Evolutionary conservation across 2,113 vertebrate species (phyloP), one percentile per base, ranked within the genome.

Genomic region (Piaya cayana): DNA sequence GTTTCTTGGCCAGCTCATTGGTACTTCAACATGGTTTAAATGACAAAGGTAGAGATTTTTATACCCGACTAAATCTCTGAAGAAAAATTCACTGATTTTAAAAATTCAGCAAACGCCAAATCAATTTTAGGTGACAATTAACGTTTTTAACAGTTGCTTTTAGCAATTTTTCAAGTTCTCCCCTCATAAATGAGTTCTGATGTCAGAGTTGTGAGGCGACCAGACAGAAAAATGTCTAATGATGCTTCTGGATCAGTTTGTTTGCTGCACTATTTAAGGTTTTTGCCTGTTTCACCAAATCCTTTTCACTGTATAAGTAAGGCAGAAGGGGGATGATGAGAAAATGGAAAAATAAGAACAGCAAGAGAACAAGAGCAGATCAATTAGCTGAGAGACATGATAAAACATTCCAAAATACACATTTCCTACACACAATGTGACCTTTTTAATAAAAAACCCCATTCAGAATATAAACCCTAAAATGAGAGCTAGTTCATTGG

Each of bases 261-360:
- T 98, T 99, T 82, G 99, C 99, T 92, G 98, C 97, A 13, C 98
- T 98, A 96, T 98, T 99, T 98, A 99, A 98, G 98, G 97, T 99
- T 97, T 98, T 98, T 98, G 99, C 99, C 98, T 99, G 99, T 98
- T 99, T 99, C 98, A 99, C 98, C 98, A 99, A 98, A 98, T 99
- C 98, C 97, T 99, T 99, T 98, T 99, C 99, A 96, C 99, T 99
- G 94, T 92, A 8, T 90, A 90, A 94, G 63, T 92, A 81, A 93
- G 67, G 72, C 67, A 95, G 89, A 96, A 96, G 47, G 95, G 97
- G 91, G 86, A 89, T 43, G 93, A 94, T 86, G 84, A 88, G 64
- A 91, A 90, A 90, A 94, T 19, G 72, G 49, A 81, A 95, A 91
- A 90, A 87, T 60, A 93, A 91, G 25, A 92, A 95, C 74, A 98